phyloP scores from a whole-genome alignment of 30 jellyfish, hydroid and myxozoan species.

The Hydractinia symbiolongicarpus region DNA sequence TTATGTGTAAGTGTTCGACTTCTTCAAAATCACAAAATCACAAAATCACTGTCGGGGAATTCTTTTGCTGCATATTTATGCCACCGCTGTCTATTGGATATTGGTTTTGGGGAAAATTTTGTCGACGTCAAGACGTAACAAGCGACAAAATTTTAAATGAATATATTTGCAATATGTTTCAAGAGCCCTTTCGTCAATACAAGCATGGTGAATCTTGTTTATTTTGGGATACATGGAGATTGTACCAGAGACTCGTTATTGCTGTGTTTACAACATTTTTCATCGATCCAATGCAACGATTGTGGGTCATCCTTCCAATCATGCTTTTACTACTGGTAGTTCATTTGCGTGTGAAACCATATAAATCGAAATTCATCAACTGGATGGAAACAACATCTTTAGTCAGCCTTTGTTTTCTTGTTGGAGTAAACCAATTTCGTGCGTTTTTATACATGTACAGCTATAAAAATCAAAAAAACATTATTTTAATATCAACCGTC shows the following conservation, averaged over 20 bases:
- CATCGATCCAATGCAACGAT: not conserved
- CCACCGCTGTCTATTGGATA: not conserved
- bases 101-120: not conserved
- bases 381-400: constrained; percentile 8
- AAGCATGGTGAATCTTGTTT: not conserved
- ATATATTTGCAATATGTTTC: not conserved
- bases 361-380: not conserved
- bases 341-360: not conserved
- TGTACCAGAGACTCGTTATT: constrained; percentile 1
- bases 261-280: constrained; percentile 2
- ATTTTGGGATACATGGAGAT: not conserved
- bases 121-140: not conserved
- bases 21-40: not conserved
- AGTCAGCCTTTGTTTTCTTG: constrained; percentile 9
- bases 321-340: not conserved
- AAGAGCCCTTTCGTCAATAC: not conserved
- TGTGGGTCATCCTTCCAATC: not conserved
- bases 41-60: not conserved
- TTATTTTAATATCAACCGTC: not conserved
- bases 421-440: not conserved
- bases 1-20: not conserved
- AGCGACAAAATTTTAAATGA: not conserved
- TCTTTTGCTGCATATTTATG: not conserved
- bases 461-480: not conserved
- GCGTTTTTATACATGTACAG: constrained; percentile 1